Conservation (phyloP, 1,140 invertebrate species). For the Brachionus sp. region DNA sequence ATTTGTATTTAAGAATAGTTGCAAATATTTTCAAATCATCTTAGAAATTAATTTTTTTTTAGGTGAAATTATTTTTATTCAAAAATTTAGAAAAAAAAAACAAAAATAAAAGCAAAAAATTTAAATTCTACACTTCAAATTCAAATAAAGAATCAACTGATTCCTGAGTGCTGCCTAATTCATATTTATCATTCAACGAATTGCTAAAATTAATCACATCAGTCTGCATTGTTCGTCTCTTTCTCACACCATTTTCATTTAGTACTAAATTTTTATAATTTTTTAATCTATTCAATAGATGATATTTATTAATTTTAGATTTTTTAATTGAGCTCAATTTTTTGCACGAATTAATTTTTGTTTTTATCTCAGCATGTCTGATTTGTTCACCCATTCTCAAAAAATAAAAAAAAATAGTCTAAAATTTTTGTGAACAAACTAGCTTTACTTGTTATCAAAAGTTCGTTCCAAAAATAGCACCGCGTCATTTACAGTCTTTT, state of each 20-base stretch:
- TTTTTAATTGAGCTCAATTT: not conserved
- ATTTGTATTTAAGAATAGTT: not conserved
- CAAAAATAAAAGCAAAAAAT: not conserved
- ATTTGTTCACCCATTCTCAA: not conserved
- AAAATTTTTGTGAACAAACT: not conserved
- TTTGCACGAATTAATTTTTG: not conserved
- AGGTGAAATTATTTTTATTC: not conserved
- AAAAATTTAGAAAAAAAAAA: constrained; percentile 1
- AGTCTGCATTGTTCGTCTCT: not conserved
- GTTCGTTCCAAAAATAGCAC: not conserved
- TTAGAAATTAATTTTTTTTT: not conserved
- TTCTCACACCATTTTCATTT: not conserved
- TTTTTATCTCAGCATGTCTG: not conserved
- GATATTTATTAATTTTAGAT: not conserved
- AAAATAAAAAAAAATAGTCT: not conserved
- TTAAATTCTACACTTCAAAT: not conserved
- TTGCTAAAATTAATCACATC: not conserved
- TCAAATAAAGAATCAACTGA: not conserved
- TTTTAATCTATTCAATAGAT: not conserved
- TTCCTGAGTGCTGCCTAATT: not conserved
- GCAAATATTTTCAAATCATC: not conserved
- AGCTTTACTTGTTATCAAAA: not conserved
- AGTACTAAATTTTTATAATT: not conserved
- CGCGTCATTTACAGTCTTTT: not conserved
- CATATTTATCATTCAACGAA: not conserved